phyloP scores from a whole-genome alignment of 1,140 invertebrate species.

The Hylaeus anthracinus region DNA sequence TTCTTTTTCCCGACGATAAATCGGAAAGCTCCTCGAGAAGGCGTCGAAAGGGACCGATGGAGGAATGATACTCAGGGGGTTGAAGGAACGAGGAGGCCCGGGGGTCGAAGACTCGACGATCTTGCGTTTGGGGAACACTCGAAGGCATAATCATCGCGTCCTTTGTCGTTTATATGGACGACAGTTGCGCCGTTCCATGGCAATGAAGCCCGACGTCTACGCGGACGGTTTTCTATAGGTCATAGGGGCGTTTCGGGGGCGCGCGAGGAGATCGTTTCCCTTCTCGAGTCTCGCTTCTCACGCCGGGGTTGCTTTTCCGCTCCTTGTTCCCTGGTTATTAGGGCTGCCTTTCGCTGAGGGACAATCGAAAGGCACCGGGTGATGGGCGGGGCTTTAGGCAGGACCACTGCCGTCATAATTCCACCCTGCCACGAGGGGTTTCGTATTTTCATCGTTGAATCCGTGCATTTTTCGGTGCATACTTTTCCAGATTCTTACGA shows the following conservation, averaged over 20 bases:
- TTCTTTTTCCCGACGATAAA: no score
- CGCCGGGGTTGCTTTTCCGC: slow-evolving; percentile 55
- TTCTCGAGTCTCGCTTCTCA: slow-evolving; percentile 57
- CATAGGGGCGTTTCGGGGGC: slow-evolving; percentile 59
- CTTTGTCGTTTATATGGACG: slow-evolving; percentile 57
- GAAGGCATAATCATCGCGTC: slow-evolving; percentile 46
- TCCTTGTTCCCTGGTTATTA: slow-evolving; percentile 58
- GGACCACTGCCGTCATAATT: slow-evolving; percentile 43
- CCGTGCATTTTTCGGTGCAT: slow-evolving; percentile 13
- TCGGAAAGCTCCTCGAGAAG: no score
- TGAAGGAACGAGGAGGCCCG: background rate
- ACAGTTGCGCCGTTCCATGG: slow-evolving; percentile 61
- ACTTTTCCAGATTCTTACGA: no score
- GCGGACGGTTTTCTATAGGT: slow-evolving; percentile 55
- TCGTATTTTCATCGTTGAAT: slow-evolving; percentile 40
- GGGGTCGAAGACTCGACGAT: background rate
- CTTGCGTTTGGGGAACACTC: slow-evolving; percentile 15
- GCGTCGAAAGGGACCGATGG: background rate
- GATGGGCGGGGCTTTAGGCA: slow-evolving; percentile 69
- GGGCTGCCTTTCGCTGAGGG: slow-evolving; percentile 70
- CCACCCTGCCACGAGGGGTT: slow-evolving; percentile 33
- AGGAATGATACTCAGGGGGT: slow-evolving; percentile 1
- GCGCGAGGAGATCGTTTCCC: slow-evolving; percentile 58
- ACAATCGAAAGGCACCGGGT: slow-evolving; percentile 72
- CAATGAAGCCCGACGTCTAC: slow-evolving; percentile 44